Evolutionary conservation across 2,113 vertebrate genomes (phyloP).

Genomic region (Columba janthina): DNA sequence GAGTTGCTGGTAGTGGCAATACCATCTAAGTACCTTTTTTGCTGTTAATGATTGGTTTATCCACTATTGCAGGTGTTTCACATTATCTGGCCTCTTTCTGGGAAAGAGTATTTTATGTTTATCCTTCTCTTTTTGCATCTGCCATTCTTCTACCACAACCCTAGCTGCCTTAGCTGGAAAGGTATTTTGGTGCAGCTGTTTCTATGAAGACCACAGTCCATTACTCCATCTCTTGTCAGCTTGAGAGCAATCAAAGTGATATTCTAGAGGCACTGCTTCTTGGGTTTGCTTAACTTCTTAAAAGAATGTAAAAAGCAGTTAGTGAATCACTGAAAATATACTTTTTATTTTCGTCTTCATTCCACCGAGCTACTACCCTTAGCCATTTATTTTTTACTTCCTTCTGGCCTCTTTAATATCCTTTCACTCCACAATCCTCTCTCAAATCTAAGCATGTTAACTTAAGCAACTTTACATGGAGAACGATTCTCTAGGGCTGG

Average conservation of each 20-base stretch:
- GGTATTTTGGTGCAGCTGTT: background rate
- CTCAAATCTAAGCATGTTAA: conserved; percentile 2
- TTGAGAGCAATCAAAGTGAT: background rate
- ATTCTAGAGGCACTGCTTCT: background rate
- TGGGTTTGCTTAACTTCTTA: background rate
- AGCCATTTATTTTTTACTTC: background rate
- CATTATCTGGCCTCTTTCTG: background rate
- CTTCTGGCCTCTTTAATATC: conserved; percentile 32
- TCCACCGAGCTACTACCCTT: background rate
- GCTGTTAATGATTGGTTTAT: background rate
- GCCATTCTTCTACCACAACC: background rate
- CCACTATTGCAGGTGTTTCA: background rate
- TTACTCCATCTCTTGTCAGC: background rate
- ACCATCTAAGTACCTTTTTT: background rate
- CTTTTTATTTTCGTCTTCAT: background rate
- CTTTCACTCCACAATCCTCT: background rate
- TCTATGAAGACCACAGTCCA: background rate
- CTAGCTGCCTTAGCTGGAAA: background rate
- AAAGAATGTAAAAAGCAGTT: background rate
- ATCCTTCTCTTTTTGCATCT: background rate
- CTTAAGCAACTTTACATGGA: conserved; percentile 20
- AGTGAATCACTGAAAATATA: background rate
- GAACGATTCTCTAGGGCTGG: conserved; percentile 10
- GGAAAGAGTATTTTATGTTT: background rate
- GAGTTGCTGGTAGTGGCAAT: background rate